Evolutionary conservation across 2,797 vertebrate species (phyloP).

Genomic region (Neoniphon sammara): DNA sequence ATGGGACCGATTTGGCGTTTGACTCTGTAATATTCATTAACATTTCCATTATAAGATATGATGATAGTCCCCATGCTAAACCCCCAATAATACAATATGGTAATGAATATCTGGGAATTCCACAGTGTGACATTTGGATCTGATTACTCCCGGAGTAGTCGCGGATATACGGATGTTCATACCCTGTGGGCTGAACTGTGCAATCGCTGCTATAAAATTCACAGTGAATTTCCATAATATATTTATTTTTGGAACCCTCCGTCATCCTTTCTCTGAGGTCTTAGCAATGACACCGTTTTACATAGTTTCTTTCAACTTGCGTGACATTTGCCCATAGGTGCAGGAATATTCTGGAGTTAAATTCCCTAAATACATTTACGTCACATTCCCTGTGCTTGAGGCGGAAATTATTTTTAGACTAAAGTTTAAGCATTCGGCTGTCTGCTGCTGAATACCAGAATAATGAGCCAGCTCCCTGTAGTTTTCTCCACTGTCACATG

Average conservation of each 20-base stretch:
- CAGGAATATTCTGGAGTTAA: slow-evolving; percentile 48
- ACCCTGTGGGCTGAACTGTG: background rate
- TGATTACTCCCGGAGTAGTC: no score
- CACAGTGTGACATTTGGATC: background rate
- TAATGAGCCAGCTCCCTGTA: slow-evolving; percentile 40
- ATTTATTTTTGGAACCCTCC: slow-evolving; percentile 7
- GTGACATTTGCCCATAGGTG: slow-evolving; percentile 42
- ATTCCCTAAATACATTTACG: slow-evolving; percentile 28
- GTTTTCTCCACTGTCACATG: slow-evolving; percentile 16
- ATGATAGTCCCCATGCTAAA: background rate
- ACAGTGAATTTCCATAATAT: slow-evolving; percentile 19
- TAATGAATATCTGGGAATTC: slow-evolving; percentile 14
- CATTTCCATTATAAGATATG: background rate
- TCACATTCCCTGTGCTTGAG: slow-evolving; percentile 32
- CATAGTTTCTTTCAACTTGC: slow-evolving; percentile 9
- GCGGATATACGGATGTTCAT: background rate
- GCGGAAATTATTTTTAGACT: slow-evolving; percentile 55
- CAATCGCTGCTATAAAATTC: slow-evolving; percentile 10
- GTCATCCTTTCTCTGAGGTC: slow-evolving; percentile 15
- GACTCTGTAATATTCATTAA: slow-evolving; percentile 31
- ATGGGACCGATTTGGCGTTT: slow-evolving; percentile 1
- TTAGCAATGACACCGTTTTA: slow-evolving; percentile 3
- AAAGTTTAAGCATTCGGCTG: slow-evolving; percentile 31
- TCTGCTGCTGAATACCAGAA: slow-evolving; percentile 34
- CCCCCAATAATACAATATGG: slow-evolving; percentile 25